A percentile compares a stretch with the other conserved stretches of the same genome.
Evolutionary conservation across 2,113 vertebrate genomes (phyloP).

Genomic region (Anolis carolinensis): DNA sequence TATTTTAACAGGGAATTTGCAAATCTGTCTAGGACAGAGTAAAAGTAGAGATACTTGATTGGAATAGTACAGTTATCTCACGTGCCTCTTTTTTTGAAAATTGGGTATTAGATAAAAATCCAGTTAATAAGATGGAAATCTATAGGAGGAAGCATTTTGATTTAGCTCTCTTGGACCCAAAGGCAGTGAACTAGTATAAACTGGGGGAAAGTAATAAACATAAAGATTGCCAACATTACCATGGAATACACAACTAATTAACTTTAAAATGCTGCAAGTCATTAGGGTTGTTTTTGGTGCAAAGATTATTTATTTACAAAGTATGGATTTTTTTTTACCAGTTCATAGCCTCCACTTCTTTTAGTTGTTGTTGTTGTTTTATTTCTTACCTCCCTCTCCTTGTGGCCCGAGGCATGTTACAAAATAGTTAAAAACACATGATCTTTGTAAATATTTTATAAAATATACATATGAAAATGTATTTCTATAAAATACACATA

Average conservation of each 20-base stretch:
- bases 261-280: background rate
- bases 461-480: too few species aligned
- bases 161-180: background rate
- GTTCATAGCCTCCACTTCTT: background rate
- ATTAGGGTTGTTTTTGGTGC: background rate
- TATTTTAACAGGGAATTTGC: background rate
- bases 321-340: too few species aligned
- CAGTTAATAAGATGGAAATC: background rate
- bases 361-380: too few species aligned
- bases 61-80: background rate
- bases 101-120: background rate
- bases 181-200: rapidly evolving
- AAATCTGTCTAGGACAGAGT: background rate
- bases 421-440: too few species aligned
- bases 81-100: background rate
- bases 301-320: too few species aligned
- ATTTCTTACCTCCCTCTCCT: too few species aligned
- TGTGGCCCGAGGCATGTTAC: too few species aligned
- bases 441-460: too few species aligned
- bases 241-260: background rate
- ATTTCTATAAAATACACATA: too few species aligned
- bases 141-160: background rate
- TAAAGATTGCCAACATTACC: background rate
- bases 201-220: background rate
- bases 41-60: background rate